Evolutionary conservation across 2,888 invertebrate species (phyloP).

Genomic region (Xestia sexstrigata): DNA sequence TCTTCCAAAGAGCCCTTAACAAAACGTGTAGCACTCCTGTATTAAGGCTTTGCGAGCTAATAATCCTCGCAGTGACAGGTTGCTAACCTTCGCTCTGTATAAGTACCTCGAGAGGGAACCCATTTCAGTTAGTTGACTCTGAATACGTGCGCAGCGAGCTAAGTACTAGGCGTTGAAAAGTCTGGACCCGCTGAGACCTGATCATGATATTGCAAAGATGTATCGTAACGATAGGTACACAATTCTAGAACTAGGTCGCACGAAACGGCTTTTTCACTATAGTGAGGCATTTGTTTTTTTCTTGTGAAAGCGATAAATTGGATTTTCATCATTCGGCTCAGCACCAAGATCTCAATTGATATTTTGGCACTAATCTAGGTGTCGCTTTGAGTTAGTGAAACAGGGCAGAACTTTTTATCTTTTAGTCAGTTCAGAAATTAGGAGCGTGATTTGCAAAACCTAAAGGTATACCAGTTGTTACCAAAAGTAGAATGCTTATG

Average conservation of each 20-base stretch:
- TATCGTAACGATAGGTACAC: slow-evolving; percentile 33
- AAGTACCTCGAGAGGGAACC: slow-evolving; percentile 61
- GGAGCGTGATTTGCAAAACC: not conserved
- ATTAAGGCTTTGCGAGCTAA: slow-evolving; percentile 27
- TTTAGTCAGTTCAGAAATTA: slow-evolving; percentile 18
- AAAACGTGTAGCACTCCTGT: slow-evolving; percentile 8
- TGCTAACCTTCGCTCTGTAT: slow-evolving; percentile 57
- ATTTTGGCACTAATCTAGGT: not conserved
- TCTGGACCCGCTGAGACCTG: slow-evolving; percentile 48
- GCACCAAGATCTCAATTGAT: not conserved
- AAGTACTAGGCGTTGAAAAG: slow-evolving; percentile 54
- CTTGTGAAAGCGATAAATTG: not conserved
- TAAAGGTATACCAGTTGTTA: not conserved
- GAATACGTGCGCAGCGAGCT: slow-evolving; percentile 59
- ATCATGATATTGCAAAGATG: slow-evolving; percentile 62
- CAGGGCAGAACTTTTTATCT: slow-evolving; percentile 6
- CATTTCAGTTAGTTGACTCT: slow-evolving; percentile 69
- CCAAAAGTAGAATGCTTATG: not conserved
- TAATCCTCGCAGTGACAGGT: slow-evolving; percentile 59
- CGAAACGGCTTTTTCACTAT: slow-evolving; percentile 8
- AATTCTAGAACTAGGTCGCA: slow-evolving; percentile 24
- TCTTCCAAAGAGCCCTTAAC: not conserved
- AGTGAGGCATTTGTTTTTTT: not conserved
- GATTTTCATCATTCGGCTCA: not conserved
- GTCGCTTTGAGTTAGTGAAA: not conserved